Base-by-base conservation (phyloP, 2,113 vertebrate species). In the Alligator sinensis region DNA sequence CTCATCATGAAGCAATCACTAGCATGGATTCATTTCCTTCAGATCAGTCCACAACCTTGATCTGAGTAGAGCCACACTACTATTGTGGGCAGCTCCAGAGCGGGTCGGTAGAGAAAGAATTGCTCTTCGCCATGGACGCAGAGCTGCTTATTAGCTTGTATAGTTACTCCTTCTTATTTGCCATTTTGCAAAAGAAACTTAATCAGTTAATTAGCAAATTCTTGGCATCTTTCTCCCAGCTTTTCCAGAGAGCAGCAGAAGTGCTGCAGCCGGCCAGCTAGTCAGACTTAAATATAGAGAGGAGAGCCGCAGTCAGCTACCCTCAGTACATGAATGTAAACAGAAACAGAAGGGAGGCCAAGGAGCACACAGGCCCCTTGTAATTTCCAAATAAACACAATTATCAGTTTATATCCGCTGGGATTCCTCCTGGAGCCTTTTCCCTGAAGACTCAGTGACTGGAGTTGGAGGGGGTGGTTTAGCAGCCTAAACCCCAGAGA, bases 1-100 rank as follows among this genome's bases (percentile, higher is more conserved):
- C 70, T 74, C 34, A 47, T 13, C 22, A 47, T 24, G 38, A 7
- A 47, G 22, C 34, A 74, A 13, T 5, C 70, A 47, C 12, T 72
- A 38, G 22, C 38, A 14, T 47, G 47, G 34, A 74, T 74, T 21
- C 22, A 24, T 74, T 38, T 74, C 34, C 21, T 24, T 74, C 34
- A 8, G 34, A 15, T 74, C 70, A 74, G 11, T 14, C 30, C 70
- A 74, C 38, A 74, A 22, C 11, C 70, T 25, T 72, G 30, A 74
- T 30, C 12, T 38, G 12, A 38, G 38, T 12, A 13, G 3, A 72
- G 24, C 21, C 57, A 30, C 0, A 13, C 18, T 13, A 24, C 21
- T 24, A 22, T 24, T 11, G 0, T 25, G 78, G 38, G 22, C 18
- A 0, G 27, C 38, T 78, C 7, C 78, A 0, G 0, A 58, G 3